A percentile compares a stretch with the other conserved stretches of the same genome.
phyloP scores from a whole-genome alignment of 37 sponge, comb jelly and placozoan genomes.

The Diacarnus erythraeanus region DNA sequence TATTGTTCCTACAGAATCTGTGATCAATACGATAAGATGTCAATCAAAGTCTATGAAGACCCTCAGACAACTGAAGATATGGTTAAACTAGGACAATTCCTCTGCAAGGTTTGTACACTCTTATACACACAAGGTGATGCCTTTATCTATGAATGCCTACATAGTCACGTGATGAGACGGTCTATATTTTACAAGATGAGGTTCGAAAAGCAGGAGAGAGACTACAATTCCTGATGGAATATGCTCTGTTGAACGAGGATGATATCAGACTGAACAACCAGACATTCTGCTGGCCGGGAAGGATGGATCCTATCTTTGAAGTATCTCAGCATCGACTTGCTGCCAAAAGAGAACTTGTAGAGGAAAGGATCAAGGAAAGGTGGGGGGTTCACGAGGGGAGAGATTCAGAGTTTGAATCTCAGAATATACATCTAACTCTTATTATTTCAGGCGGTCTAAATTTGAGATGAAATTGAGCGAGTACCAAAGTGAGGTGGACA shows the following conservation, averaged over 20 bases:
- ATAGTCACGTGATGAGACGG: constrained; percentile 70
- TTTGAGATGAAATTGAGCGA: constrained; percentile 55
- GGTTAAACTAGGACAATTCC: constrained; percentile 78
- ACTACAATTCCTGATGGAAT: constrained; percentile 87
- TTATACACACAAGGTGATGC: neutral
- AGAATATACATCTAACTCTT: neutral
- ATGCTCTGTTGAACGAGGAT: constrained; percentile 84
- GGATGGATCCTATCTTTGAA: constrained; percentile 94
- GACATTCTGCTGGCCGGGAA: constrained; percentile 90
- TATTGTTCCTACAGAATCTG: constrained; percentile 65
- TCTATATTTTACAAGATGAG: constrained; percentile 67
- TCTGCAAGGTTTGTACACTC: constrained; percentile 59
- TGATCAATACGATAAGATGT: constrained; percentile 83
- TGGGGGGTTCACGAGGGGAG: neutral
- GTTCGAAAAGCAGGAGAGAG: constrained; percentile 77
- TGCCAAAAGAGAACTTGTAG: constrained; percentile 74
- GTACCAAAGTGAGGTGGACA: constrained; percentile 62
- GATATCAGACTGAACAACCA: constrained; percentile 90
- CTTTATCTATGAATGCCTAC: neutral
- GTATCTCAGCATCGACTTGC: constrained; percentile 75
- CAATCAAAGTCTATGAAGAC: constrained; percentile 74
- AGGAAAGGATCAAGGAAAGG: constrained; percentile 63
- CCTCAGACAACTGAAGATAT: constrained; percentile 84
- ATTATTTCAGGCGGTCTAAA: constrained; percentile 21
- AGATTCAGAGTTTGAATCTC: neutral